phyloP scores from a whole-genome alignment of 2,113 vertebrate genomes.

The Mus spicilegus region DNA sequence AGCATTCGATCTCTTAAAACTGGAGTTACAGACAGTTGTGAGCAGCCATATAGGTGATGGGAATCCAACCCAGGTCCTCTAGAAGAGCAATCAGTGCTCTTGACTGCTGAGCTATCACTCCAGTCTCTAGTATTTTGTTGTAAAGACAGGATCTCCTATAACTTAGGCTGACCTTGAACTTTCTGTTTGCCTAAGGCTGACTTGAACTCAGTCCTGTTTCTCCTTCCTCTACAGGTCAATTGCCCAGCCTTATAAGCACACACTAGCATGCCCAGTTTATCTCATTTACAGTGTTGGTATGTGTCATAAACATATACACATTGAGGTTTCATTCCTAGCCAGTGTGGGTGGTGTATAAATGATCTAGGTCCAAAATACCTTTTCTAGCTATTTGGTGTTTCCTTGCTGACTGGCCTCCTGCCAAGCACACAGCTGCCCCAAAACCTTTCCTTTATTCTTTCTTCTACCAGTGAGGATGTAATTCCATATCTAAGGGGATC shows the following conservation, averaged over 20 bases:
- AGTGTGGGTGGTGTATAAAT: neutral
- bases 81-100: neutral
- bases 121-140: neutral
- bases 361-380: neutral
- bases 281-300: neutral
- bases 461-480: neutral
- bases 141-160: neutral
- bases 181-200: neutral
- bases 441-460: conserved; percentile 8
- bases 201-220: neutral
- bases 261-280: neutral
- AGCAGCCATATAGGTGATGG: neutral
- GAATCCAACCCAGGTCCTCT: neutral
- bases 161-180: neutral
- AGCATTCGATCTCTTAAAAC: neutral
- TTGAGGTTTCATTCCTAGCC: neutral
- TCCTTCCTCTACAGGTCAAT: neutral
- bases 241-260: neutral
- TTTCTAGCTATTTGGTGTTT: neutral
- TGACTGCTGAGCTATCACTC: neutral
- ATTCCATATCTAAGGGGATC: neutral
- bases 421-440: neutral
- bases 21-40: neutral
- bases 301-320: neutral
- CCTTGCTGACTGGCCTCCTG: conserved; percentile 19